Percentiles rank a stretch among this genome's conserved stretches.
Evolutionary conservation across 2,888 invertebrate species (phyloP).

Genomic region (Idaea dimidiata): DNA sequence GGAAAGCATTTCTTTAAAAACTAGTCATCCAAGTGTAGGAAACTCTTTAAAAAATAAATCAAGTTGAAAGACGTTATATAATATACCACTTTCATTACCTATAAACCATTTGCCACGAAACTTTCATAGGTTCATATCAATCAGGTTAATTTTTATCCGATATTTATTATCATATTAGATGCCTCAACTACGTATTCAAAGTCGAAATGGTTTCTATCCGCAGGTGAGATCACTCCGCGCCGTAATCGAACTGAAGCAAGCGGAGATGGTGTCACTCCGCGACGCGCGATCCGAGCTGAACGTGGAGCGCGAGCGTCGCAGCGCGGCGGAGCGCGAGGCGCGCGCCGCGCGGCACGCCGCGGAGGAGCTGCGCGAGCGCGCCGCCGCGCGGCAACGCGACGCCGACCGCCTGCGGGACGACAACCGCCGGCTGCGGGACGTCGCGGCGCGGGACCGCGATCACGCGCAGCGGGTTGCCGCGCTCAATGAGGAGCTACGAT

Average conservation of each 20-base stretch:
- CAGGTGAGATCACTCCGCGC: slow-evolving; percentile 87
- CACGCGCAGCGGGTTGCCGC: slow-evolving; percentile 89
- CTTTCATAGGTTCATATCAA: no score
- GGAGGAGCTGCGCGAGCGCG: slow-evolving; percentile 91
- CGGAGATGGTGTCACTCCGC: slow-evolving; percentile 89
- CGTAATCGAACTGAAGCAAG: slow-evolving; percentile 93
- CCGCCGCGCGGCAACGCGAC: slow-evolving; percentile 87
- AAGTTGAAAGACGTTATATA: no score
- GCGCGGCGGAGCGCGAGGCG: slow-evolving; percentile 86
- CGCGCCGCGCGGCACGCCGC: slow-evolving; percentile 89
- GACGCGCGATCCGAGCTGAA: slow-evolving; percentile 85
- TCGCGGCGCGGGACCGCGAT: slow-evolving; percentile 87
- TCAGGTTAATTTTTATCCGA: no score
- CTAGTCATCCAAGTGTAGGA: no score
- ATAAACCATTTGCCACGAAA: no score
- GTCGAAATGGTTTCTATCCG: not conserved
- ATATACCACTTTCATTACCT: no score
- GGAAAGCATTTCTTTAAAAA: no score
- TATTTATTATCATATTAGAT: no score
- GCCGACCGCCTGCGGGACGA: slow-evolving; percentile 80
- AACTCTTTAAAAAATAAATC: no score
- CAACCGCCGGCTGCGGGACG: slow-evolving; percentile 86
- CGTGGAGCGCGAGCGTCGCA: slow-evolving; percentile 88
- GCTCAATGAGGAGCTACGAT: slow-evolving; percentile 93
- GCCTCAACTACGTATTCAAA: not conserved